Percentiles rank a stretch among this genome's conserved stretches.
Evolutionary conservation across 2,113 vertebrate genomes (phyloP).

Genomic region (Sphyrna mokarran): DNA sequence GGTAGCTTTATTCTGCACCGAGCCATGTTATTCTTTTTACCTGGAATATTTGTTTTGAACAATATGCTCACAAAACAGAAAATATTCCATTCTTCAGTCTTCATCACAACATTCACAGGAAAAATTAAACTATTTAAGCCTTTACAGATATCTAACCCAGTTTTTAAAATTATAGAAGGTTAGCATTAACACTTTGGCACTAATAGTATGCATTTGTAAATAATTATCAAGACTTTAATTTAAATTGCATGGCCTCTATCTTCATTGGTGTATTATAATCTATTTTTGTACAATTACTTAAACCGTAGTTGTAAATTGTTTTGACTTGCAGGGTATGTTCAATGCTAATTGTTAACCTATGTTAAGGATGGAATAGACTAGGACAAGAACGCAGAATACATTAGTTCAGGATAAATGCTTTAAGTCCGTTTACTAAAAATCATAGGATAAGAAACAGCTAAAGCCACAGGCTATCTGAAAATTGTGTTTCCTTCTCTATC

Average conservation of each 20-base stretch:
- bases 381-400: neutral
- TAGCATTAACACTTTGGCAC: neutral
- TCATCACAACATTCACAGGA: neutral
- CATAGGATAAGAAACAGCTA: neutral
- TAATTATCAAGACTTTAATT: neutral
- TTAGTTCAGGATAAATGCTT: neutral
- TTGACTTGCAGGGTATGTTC: neutral
- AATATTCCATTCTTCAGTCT: neutral
- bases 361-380: neutral
- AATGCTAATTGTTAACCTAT: neutral
- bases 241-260: neutral
- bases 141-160: neutral
- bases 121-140: neutral
- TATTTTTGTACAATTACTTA: neutral
- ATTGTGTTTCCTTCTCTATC: neutral
- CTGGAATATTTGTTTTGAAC: neutral
- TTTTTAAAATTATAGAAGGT: neutral
- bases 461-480: neutral
- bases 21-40: neutral
- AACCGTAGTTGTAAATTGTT: neutral
- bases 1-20: neutral
- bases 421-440: neutral
- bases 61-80: neutral
- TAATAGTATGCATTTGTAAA: neutral
- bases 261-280: neutral